Conservation (phyloP, 2,888 invertebrate species). For the Encarsia formosa region DNA sequence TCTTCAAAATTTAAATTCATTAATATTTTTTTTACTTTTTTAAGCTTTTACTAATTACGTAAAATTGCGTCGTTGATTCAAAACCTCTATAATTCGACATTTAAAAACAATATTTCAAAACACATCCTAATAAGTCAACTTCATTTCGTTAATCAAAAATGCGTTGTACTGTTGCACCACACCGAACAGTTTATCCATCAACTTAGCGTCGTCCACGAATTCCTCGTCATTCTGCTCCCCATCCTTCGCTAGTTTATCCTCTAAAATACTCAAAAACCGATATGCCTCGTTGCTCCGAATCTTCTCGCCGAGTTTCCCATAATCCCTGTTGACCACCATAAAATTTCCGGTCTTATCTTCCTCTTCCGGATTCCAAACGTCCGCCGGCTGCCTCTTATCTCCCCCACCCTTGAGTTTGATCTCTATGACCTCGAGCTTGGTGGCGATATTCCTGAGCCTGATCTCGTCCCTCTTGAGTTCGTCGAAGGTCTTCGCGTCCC, state of each 20-base stretch:
- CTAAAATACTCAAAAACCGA: constrained; percentile 22
- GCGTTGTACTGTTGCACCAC: constrained; percentile 13
- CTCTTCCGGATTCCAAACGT: background rate
- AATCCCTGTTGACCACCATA: background rate
- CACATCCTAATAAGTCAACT: background rate
- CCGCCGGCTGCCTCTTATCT: constrained; percentile 50
- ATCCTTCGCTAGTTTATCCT: constrained; percentile 16
- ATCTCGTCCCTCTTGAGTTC: constrained; percentile 59
- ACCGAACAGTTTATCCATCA: constrained; percentile 12
- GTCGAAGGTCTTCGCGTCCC: constrained; percentile 60
- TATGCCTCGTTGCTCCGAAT: constrained; percentile 20
- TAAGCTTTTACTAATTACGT: no score
- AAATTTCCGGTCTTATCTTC: background rate
- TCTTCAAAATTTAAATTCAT: no score
- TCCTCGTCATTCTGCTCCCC: constrained; percentile 2
- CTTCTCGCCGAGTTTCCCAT: constrained; percentile 9
- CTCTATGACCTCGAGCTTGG: constrained; percentile 51
- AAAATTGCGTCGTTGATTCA: no score
- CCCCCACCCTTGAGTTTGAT: constrained; percentile 57
- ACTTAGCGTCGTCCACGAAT: background rate
- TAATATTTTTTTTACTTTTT: no score
- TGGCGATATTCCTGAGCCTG: constrained; percentile 49
- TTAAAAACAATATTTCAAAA: no score
- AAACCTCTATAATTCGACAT: no score
- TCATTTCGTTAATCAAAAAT: background rate